phyloP scores from a whole-genome alignment of 2,113 vertebrate species.

The Cavia aperea region DNA sequence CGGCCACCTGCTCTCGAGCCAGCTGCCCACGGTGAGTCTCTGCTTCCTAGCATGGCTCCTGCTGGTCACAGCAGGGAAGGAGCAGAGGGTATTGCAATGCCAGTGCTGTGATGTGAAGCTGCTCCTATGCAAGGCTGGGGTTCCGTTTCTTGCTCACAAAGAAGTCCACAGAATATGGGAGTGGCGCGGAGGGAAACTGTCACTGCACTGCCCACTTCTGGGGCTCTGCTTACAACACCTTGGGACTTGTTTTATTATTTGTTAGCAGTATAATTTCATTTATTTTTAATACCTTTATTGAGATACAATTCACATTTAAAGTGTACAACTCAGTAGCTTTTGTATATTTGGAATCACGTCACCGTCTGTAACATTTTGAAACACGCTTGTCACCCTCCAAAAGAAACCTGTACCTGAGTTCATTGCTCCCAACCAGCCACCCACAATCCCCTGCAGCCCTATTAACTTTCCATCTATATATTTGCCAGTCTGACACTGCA shows the following conservation, averaged over 20 bases:
- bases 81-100: not conserved
- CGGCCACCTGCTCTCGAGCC: slow-evolving; percentile 92
- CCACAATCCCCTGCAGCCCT: not conserved
- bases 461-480: not conserved
- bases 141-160: fast-evolving
- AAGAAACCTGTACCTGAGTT: not conserved
- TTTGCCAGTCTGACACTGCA: not conserved
- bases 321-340: not conserved
- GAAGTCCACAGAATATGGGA: not conserved
- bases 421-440: not conserved
- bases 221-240: not conserved
- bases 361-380: not conserved
- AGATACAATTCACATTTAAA: not conserved
- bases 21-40: slow-evolving; percentile 94
- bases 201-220: not conserved
- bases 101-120: not conserved
- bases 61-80: not conserved
- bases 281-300: not conserved
- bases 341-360: not conserved
- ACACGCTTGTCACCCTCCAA: not conserved
- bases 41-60: not conserved
- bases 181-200: not conserved
- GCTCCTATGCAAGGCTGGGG: not conserved
- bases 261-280: not conserved
- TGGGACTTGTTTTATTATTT: not conserved